Conservation (phyloP, 2,888 invertebrate genomes). For the Malacosoma neustria region DNA sequence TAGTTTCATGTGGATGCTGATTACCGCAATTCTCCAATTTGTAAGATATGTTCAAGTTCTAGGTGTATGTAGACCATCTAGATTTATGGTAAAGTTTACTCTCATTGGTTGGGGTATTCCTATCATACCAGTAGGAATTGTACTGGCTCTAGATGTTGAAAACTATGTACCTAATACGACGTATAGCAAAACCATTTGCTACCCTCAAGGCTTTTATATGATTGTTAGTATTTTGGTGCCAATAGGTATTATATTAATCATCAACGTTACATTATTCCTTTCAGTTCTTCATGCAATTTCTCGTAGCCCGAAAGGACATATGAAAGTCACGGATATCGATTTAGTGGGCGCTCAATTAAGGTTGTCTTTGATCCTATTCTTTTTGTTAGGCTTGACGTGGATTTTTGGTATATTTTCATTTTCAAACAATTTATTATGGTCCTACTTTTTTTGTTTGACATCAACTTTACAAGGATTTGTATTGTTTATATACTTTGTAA, state of each 20-base stretch:
- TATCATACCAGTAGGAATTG: slow-evolving; percentile 62
- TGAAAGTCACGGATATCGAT: slow-evolving; percentile 50
- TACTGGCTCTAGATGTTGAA: slow-evolving; percentile 54
- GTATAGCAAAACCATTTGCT: slow-evolving; percentile 53
- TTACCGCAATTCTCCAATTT: slow-evolving; percentile 80
- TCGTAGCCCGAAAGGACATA: slow-evolving; percentile 63
- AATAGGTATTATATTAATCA: slow-evolving; percentile 59
- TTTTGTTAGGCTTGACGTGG: slow-evolving; percentile 77
- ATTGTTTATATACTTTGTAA: slow-evolving; percentile 75
- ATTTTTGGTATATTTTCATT: slow-evolving; percentile 75
- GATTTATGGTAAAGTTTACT: slow-evolving; percentile 78
- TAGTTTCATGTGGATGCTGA: slow-evolving; percentile 83
- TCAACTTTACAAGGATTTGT: slow-evolving; percentile 78
- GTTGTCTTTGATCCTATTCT: slow-evolving; percentile 74
- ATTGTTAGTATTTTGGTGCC: slow-evolving; percentile 70
- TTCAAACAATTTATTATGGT: slow-evolving; percentile 64
- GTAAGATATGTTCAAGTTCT: slow-evolving; percentile 80
- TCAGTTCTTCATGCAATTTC: slow-evolving; percentile 70
- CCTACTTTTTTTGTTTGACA: slow-evolving; percentile 77
- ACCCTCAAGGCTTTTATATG: slow-evolving; percentile 66
- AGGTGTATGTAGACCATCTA: slow-evolving; percentile 70
- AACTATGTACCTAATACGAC: slow-evolving; percentile 53
- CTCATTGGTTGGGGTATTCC: slow-evolving; percentile 79
- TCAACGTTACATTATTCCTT: slow-evolving; percentile 71
- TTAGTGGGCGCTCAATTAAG: slow-evolving; percentile 66